Conservation (phyloP, 2,888 invertebrate genomes). For the Pediacus dermestoides region DNA sequence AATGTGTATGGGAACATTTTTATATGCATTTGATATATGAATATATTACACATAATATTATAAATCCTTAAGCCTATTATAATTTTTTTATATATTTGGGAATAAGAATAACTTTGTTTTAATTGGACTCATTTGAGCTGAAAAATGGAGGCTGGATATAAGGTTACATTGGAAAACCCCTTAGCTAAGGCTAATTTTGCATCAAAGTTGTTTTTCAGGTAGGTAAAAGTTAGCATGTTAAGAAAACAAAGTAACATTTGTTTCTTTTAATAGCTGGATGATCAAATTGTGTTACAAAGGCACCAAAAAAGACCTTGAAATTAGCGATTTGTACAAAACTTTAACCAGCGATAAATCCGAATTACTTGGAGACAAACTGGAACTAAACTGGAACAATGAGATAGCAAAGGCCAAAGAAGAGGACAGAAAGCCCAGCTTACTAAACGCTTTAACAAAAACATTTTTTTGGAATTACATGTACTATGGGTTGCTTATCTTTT, state of each 20-base stretch:
- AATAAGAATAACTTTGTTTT: too few species aligned
- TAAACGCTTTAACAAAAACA: slow-evolving; percentile 20
- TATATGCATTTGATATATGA: too few species aligned
- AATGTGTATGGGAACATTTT: too few species aligned
- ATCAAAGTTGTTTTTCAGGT: slow-evolving; percentile 53
- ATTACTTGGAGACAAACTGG: slow-evolving; percentile 59
- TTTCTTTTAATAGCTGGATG: slow-evolving; percentile 39
- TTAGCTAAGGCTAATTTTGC: slow-evolving; percentile 57
- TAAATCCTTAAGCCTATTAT: too few species aligned
- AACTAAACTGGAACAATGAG: slow-evolving; percentile 50
- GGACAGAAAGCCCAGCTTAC: slow-evolving; percentile 20
- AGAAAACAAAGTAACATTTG: too few species aligned
- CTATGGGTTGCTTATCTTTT: slow-evolving; percentile 19
- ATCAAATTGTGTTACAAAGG: slow-evolving; percentile 52
- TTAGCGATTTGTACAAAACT: slow-evolving; percentile 62
- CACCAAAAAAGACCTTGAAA: slow-evolving; percentile 57
- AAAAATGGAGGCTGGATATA: slow-evolving; percentile 31
- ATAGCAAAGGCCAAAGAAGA: slow-evolving; percentile 12
- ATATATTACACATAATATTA: too few species aligned
- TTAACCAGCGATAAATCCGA: slow-evolving; percentile 60
- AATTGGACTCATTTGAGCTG: too few species aligned
- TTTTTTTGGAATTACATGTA: slow-evolving; percentile 19
- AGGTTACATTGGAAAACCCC: slow-evolving; percentile 52
- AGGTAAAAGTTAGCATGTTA: too few species aligned
- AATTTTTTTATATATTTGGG: too few species aligned